phyloP scores from a whole-genome alignment of 2,113 vertebrate species.

The Argyrosomus japonicus region DNA sequence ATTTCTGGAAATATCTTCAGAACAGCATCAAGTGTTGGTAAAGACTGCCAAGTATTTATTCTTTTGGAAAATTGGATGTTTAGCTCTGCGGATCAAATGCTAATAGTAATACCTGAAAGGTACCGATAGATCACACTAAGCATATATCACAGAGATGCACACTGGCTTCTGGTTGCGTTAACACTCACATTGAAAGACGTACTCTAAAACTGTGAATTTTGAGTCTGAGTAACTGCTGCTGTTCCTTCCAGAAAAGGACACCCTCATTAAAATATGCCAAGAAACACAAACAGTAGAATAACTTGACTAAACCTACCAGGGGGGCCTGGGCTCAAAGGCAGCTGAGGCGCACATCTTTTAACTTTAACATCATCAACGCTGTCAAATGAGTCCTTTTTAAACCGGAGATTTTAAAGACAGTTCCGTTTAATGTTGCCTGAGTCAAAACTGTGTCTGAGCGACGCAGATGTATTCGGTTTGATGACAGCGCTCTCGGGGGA shows the following conservation, averaged over 20 bases:
- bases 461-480: constrained; percentile 81
- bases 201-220: background rate
- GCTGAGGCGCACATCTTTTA: constrained; percentile 75
- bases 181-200: background rate
- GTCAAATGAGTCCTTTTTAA: constrained; percentile 80
- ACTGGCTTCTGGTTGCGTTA: background rate
- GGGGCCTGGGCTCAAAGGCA: constrained; percentile 77
- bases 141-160: background rate
- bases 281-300: constrained; percentile 72
- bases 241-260: constrained; percentile 46
- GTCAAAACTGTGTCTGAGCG: constrained; percentile 71
- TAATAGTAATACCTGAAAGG: background rate
- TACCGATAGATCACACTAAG: background rate
- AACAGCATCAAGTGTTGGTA: background rate
- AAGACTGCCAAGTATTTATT: background rate
- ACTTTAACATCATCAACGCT: constrained; percentile 80
- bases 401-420: constrained; percentile 75
- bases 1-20: constrained; percentile 11
- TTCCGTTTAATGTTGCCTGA: constrained; percentile 76
- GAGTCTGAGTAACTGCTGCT: constrained; percentile 2
- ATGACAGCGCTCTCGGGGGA: constrained; percentile 72
- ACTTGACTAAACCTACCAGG: constrained; percentile 70
- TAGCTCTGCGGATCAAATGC: background rate
- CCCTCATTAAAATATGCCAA: constrained; percentile 74
- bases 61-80: background rate